Base-by-base conservation (phyloP, 2,888 invertebrate species). In the Macrophya alboannulata region DNA sequence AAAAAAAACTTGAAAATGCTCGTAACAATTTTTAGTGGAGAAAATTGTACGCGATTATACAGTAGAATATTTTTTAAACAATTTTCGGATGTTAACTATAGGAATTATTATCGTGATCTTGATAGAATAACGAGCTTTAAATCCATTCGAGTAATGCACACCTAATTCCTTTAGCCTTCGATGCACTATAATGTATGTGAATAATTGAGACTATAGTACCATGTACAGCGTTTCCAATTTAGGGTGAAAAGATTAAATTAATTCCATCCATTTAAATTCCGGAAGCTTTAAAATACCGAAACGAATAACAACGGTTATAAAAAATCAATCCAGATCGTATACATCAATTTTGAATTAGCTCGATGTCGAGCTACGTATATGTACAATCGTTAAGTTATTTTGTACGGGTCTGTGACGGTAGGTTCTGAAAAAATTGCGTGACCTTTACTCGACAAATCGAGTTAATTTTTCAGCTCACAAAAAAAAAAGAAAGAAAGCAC, bases 321-420 rank as follows among this genome's bases (percentile, higher is more conserved):
- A 25, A 25, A 62, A 21, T 25, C 1, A 25, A 25, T 62, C 10
- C 21, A 25, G 21, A 25, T 25, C 62, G 21, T 8, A 3, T 25
- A 62, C 12, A 62, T 55, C 55, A n/a, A 55, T n/a, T 31, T 31
- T 55, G 8, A 55, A 8, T 55, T 55, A n/a, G 55, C 55, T 55
- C 4, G n/a, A 55, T 55, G 17, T 8, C 8, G 55, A n/a, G 55
- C 6, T 55, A 55, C 8, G 55, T 55, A 55, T n/a, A 8, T 55
- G 8, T 8, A n/a, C n/a, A 55, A 62, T 62, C 62, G 62, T 62
- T 62, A 21, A 62, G 62, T 25, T 62, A 62, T 62, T 62, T 62
- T 21, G 21, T 25, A 62, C n/a, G 21, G 25, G 21, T 21, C 62
- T 10, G 62, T 62, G 21, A 62, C 62, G 25, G 25, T 25, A 25